Evolutionary conservation across 1,140 invertebrate species (phyloP), one percentile per base, ranked within the genome.

Genomic region (Orchesella cincta): DNA sequence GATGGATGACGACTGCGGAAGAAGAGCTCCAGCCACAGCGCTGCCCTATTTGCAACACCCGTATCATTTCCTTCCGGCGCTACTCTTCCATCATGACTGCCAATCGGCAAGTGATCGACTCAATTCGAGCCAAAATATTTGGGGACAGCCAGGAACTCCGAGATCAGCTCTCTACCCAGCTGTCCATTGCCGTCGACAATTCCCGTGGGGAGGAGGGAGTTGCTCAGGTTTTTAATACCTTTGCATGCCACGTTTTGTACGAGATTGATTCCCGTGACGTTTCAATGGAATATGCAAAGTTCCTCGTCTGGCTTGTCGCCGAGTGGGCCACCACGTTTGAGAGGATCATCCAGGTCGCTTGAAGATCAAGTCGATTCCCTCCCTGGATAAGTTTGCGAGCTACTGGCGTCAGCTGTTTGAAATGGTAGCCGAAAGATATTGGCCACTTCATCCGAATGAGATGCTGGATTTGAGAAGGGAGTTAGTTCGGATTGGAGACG

Each of bases 21-120:
- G 82, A 23, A 3, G 71, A 28, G 39, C 18, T 85, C 74, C 33
- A 3, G 62, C 62, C 62, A 3, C 74, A 83, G n/a, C 76, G 81
- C 0, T 93, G 91, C 83, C 91, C 91, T 84, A n/a, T 83, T 78
- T 92, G 92, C 81, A 89, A 88, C 76, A 89, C 88, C 20, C 85
- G 87, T 0, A 90, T 93, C 20, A 85, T 87, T 28, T 88, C 87
- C 78, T 90, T 88, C 0, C 81, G 87, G 14, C 84, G 91, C 28
- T 92, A 90, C 82, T 88, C 89, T 76, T 87, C 89, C 76, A 82
- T 87, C 3, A 86, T 92, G 0, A 91, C 91, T 79, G 57, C 83
- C 29, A 85, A 84, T 34, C 84, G 89, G 20, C 80, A 83, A 46
- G 87, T 90, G 77, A 88, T 92, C 46, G 86, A 86, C 67, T 83